phyloP scores from a whole-genome alignment of 37 sponge, comb jelly and placozoan genomes.

The Oscarella lobularis region DNA sequence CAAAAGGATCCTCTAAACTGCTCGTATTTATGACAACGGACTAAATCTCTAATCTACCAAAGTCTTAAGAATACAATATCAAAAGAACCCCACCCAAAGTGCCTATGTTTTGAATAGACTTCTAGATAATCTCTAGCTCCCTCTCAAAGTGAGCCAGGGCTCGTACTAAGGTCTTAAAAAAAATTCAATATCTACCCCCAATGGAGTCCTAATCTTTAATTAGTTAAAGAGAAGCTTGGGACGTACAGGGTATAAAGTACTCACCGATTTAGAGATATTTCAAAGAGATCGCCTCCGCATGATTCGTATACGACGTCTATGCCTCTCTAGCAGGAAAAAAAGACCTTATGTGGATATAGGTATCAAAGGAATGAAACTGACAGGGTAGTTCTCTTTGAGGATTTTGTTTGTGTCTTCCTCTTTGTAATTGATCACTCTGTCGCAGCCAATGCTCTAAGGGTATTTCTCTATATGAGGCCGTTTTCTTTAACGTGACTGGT shows the following conservation, averaged over 20 bases:
- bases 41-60: neutral
- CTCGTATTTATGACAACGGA: neutral
- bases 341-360: neutral
- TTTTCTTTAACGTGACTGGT: no score
- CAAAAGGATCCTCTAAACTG: neutral
- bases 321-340: slow-evolving; percentile 9
- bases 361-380: neutral
- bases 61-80: no score
- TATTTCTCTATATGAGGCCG: no score
- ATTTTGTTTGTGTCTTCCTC: slow-evolving; percentile 35
- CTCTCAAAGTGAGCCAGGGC: no score
- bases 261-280: slow-evolving; percentile 32
- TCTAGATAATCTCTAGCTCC: no score
- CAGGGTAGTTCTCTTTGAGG: slow-evolving; percentile 43
- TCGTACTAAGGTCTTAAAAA: no score
- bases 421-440: slow-evolving; percentile 69
- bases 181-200: no score
- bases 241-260: no score
- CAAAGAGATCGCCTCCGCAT: slow-evolving; percentile 55
- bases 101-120: no score
- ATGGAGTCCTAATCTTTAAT: no score
- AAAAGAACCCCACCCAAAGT: no score
- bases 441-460: slow-evolving; percentile 35
- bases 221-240: no score
- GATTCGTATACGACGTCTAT: slow-evolving; percentile 58